A percentile compares a stretch with the other conserved stretches of the same genome.
phyloP scores from a whole-genome alignment of 2,888 invertebrate species.

The Apotomis betuletana region DNA sequence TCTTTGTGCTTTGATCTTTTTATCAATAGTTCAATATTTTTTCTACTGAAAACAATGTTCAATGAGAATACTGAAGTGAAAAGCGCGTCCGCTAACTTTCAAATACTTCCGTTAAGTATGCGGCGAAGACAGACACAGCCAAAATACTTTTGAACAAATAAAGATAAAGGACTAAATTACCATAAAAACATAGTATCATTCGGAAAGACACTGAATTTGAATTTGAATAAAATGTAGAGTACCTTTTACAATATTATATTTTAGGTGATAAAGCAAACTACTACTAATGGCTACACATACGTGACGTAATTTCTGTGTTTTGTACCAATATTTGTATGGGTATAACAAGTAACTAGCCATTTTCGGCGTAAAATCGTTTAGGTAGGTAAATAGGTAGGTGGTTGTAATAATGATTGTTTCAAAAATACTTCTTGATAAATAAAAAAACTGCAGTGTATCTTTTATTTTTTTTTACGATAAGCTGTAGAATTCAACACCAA shows the following conservation, averaged over 20 bases:
- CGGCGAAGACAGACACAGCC: constrained; percentile 17
- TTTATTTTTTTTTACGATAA: too few species aligned
- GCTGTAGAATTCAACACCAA: too few species aligned
- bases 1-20: too few species aligned
- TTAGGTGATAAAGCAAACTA: background rate
- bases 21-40: too few species aligned
- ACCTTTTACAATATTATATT: background rate
- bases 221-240: constrained; percentile 33
- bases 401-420: too few species aligned
- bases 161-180: constrained; percentile 28
- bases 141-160: constrained; percentile 33
- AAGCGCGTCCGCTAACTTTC: constrained; percentile 17
- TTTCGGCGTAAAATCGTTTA: too few species aligned
- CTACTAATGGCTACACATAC: background rate
- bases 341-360: too few species aligned
- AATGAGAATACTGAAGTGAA: constrained; percentile 10
- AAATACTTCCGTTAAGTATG: constrained; percentile 21
- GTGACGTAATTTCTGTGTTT: too few species aligned
- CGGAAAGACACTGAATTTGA: constrained; percentile 13
- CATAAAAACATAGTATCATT: constrained; percentile 37
- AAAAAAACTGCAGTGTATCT: too few species aligned
- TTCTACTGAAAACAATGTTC: background rate
- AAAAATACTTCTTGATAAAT: too few species aligned
- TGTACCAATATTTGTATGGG: too few species aligned
- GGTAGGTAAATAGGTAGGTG: too few species aligned